Conservation (phyloP, 2,888 invertebrate genomes). For the Chirona hameri region DNA sequence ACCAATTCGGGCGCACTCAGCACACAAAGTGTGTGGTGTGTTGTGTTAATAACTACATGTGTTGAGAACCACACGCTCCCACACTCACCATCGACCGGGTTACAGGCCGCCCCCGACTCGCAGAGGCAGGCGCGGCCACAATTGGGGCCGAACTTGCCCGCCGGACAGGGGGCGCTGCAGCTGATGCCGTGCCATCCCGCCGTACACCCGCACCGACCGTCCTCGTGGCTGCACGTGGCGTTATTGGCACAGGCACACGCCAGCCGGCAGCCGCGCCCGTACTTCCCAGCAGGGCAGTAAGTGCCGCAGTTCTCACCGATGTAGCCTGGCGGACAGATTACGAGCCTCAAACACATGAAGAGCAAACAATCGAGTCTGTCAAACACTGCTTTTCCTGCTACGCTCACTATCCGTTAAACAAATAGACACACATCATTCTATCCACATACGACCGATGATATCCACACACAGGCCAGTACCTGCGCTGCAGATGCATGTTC, state of each 20-base stretch:
- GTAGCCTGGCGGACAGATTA: slow-evolving; percentile 55
- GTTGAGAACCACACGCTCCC: slow-evolving; percentile 44
- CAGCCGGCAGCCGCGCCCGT: slow-evolving; percentile 71
- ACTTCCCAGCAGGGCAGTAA: slow-evolving; percentile 77
- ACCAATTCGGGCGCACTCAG: too few species aligned
- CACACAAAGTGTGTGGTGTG: too few species aligned
- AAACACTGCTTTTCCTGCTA: too few species aligned
- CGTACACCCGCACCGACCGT: slow-evolving; percentile 48
- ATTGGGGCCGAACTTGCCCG: slow-evolving; percentile 41
- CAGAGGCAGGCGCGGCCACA: slow-evolving; percentile 52
- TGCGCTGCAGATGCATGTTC: slow-evolving; percentile 77
- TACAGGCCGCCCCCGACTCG: slow-evolving; percentile 75
- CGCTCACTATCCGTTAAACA: too few species aligned
- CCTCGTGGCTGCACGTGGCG: slow-evolving; percentile 55
- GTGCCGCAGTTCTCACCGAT: slow-evolving; percentile 71
- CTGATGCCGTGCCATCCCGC: slow-evolving; percentile 42
- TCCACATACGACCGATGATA: too few species aligned
- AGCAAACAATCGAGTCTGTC: too few species aligned
- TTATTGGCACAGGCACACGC: slow-evolving; percentile 73
- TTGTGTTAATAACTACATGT: too few species aligned
- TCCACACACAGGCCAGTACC: slow-evolving; percentile 53
- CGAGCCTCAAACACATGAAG: too few species aligned
- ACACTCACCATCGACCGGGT: slow-evolving; percentile 78
- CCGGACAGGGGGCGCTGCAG: slow-evolving; percentile 48
- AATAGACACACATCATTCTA: too few species aligned